These are phyloP conservation scores for Spongia lamella DNA, from an alignment of 37 sponge, comb jelly and placozoan species.

Conservation along the genomic window DNA sequence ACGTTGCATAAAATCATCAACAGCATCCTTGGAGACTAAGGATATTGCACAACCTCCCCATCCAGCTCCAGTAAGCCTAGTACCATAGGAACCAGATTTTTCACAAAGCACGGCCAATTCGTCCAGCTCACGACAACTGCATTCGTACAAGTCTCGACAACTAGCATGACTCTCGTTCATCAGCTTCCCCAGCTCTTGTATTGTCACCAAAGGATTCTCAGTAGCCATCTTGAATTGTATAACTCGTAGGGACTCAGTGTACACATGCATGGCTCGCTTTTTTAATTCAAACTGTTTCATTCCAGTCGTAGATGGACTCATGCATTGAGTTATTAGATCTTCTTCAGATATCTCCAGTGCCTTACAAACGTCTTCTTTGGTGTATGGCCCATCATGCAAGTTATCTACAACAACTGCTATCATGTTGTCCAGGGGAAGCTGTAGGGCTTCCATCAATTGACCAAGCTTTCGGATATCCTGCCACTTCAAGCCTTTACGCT, in stretches of 20 bases:
- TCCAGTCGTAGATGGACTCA: slow-evolving; percentile 29
- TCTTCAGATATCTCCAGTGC: slow-evolving; percentile 55
- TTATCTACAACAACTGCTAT: slow-evolving; percentile 50
- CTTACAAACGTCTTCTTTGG: slow-evolving; percentile 72
- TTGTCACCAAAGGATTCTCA: neutral
- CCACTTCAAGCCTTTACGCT: slow-evolving; percentile 63
- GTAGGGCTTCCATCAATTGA: slow-evolving; percentile 44
- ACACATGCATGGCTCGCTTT: slow-evolving; percentile 87
- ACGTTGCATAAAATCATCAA: slow-evolving; percentile 51
- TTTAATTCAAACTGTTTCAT: slow-evolving; percentile 66
- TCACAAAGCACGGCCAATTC: slow-evolving; percentile 61
- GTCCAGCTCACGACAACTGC: slow-evolving; percentile 86
- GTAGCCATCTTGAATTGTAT: slow-evolving; percentile 45
- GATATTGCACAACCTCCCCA: slow-evolving; percentile 97
- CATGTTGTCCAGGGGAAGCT: slow-evolving; percentile 56
- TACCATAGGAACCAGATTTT: slow-evolving; percentile 79
- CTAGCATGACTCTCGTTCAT: slow-evolving; percentile 92
- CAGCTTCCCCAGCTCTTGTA: slow-evolving; percentile 70
- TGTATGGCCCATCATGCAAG: slow-evolving; percentile 76
- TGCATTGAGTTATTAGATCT: slow-evolving; percentile 34
- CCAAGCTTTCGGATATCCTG: slow-evolving; percentile 47
- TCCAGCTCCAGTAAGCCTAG: slow-evolving; percentile 95
- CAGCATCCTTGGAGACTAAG: slow-evolving; percentile 59
- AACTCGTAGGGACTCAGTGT: slow-evolving; percentile 83
- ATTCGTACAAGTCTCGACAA: slow-evolving; percentile 84